Evolutionary conservation across 2,113 vertebrate species (phyloP).

Genomic region (Microtus ochrogaster): DNA sequence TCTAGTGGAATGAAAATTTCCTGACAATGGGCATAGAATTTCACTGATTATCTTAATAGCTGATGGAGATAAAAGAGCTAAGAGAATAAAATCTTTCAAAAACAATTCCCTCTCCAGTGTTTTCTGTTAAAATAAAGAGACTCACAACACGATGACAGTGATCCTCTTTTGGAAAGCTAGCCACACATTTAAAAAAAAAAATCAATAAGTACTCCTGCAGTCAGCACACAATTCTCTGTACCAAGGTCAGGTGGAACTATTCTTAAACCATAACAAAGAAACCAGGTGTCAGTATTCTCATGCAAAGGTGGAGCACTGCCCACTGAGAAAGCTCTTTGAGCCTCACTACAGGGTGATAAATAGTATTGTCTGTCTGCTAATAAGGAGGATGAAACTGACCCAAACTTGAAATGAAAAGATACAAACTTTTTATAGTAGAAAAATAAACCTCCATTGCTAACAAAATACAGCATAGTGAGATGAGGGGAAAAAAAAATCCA

Average conservation of each 20-base stretch:
- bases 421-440: neutral
- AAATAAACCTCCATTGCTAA: slow-evolving; percentile 49
- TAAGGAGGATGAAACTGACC: neutral
- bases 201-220: slow-evolving; percentile 57
- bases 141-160: slow-evolving; percentile 27
- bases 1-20: slow-evolving; percentile 32
- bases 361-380: slow-evolving; percentile 34
- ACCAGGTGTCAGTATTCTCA: slow-evolving; percentile 44
- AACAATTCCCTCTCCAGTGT: slow-evolving; percentile 37
- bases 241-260: slow-evolving; percentile 33
- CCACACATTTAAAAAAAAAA: neutral
- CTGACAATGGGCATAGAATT: neutral
- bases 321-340: neutral
- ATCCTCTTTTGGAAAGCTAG: slow-evolving; percentile 46
- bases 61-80: slow-evolving; percentile 47
- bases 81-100: slow-evolving; percentile 31
- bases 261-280: slow-evolving; percentile 49
- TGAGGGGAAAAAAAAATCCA: accelerated
- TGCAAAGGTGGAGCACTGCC: slow-evolving; percentile 28
- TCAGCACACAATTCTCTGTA: slow-evolving; percentile 33
- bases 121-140: slow-evolving; percentile 52
- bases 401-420: slow-evolving; percentile 41
- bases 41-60: slow-evolving; percentile 29
- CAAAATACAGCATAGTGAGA: slow-evolving; percentile 7
- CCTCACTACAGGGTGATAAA: neutral